Conservation (phyloP, 2,113 vertebrate species). For the Siniperca knerii region DNA sequence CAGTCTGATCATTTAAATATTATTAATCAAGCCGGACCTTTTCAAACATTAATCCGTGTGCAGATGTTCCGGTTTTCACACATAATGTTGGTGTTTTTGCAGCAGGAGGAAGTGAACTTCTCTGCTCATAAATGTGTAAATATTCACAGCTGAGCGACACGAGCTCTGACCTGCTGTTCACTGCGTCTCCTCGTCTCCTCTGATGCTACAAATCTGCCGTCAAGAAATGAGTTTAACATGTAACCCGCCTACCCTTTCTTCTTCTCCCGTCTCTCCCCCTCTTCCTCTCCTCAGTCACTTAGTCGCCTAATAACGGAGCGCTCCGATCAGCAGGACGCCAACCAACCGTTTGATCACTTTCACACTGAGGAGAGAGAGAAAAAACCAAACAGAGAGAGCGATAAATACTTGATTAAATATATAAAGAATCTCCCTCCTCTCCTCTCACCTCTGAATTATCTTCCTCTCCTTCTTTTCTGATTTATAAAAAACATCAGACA, state of each 20-base stretch:
- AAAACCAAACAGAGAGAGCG: conserved; percentile 43
- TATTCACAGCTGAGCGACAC: background rate
- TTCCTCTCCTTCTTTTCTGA: conserved; percentile 58
- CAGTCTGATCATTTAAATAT: background rate
- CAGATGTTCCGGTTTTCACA: background rate
- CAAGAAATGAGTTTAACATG: conserved; percentile 55
- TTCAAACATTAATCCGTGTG: background rate
- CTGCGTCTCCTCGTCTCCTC: conserved; percentile 39
- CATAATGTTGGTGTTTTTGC: background rate
- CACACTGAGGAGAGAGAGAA: conserved; percentile 42
- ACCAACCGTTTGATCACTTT: conserved; percentile 70
- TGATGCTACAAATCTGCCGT: conserved; percentile 39
- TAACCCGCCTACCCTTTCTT: conserved; percentile 1
- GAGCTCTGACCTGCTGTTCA: conserved; percentile 6
- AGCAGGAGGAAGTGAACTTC: background rate
- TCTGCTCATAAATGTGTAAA: conserved; percentile 26
- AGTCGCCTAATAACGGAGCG: conserved; percentile 61
- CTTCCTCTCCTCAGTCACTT: conserved; percentile 58
- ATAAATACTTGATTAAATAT: conserved; percentile 82
- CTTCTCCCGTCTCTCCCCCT: conserved; percentile 17
- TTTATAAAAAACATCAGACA: conserved; percentile 71
- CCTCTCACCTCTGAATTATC: conserved; percentile 72
- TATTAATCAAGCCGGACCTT: background rate
- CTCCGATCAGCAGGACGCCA: conserved; percentile 64
- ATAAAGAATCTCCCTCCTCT: conserved; percentile 54